Base-by-base conservation (phyloP, 2,888 invertebrate species). In the Celastrina argiolus region DNA sequence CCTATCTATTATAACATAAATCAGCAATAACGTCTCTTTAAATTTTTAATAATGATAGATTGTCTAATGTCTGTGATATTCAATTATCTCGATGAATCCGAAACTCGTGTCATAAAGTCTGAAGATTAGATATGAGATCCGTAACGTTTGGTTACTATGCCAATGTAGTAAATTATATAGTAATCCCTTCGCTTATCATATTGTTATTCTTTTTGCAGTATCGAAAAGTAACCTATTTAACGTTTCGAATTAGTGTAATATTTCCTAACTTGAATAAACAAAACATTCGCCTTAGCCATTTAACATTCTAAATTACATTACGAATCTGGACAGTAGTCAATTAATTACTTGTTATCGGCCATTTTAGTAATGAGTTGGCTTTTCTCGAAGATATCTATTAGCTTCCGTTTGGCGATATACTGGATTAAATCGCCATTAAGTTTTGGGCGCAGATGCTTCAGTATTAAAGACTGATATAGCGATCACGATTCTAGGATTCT, bases 401-500 rank as follows among this genome's bases (percentile, higher is more conserved):
- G 12, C 12, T 51, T 51, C 22, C 10, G 10, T 51, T 45, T 1
- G 45, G 10, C 22, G 18, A 12, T 18, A 12, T 18, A 22, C 51
- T 26, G 6, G 51, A 51, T 51, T 51, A 51, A 51, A 51, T 51
- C 2, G 22, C 22, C 22, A 51, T 14, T 51, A 51, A 51, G 22
- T 51, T 51, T 26, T 10, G 22, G 22, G 12, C 51, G 22, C 26
- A 51, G 51, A 22, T 51, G 51, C 22, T 59, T 18, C 36, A 39
- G 36, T 36, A 36, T 14, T 61, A 36, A 4, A 59, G 59, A 18
- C 22, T 39, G 61, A 39, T 59, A 59, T 14, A 39, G 36, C 6
- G 36, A 39, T 16, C 39, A 34, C 12, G 61, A 39, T 59, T 59
- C 36, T 26, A 36, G 61, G 61, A 61, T 36, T 22, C 61, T 18